phyloP scores from a whole-genome alignment of 2,113 vertebrate genomes.

The cattle (Bos taurus) region DNA sequence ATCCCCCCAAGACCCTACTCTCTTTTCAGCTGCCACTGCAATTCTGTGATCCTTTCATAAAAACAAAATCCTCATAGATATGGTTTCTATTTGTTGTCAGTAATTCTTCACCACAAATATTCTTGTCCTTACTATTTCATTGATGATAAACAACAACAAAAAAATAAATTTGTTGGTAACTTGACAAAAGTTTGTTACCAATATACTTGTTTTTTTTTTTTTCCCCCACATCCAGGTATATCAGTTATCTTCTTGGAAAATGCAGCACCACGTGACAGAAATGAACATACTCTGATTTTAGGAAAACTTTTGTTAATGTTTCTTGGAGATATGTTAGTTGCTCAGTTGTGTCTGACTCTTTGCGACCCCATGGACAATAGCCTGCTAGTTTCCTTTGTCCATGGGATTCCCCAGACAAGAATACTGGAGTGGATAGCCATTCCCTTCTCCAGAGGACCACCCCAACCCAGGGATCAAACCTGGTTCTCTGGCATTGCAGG shows the following conservation, averaged over 20 bases:
- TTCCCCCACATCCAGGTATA: not conserved
- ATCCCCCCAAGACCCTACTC: not conserved
- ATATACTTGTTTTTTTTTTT: not conserved
- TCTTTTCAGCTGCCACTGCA: not conserved
- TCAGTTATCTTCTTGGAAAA: not conserved
- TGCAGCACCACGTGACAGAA: not conserved
- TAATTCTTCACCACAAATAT: not conserved
- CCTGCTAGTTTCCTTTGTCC: not conserved
- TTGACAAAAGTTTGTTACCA: not conserved
- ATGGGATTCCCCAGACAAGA: not conserved
- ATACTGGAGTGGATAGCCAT: not conserved
- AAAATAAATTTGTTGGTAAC: not conserved
- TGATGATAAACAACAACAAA: not conserved
- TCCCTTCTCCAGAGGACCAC: not conserved
- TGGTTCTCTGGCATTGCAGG: not conserved
- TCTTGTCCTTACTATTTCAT: not conserved
- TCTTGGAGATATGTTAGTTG: not conserved
- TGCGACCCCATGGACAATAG: accelerated
- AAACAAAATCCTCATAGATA: not conserved
- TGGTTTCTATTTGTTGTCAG: not conserved
- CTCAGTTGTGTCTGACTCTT: not conserved
- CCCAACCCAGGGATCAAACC: not conserved
- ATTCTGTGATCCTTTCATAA: not conserved
- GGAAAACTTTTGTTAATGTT: not conserved
- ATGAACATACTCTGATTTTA: not conserved